Conservation (phyloP, 2,113 vertebrate genomes). For the Cynoglossus semilaevis region DNA sequence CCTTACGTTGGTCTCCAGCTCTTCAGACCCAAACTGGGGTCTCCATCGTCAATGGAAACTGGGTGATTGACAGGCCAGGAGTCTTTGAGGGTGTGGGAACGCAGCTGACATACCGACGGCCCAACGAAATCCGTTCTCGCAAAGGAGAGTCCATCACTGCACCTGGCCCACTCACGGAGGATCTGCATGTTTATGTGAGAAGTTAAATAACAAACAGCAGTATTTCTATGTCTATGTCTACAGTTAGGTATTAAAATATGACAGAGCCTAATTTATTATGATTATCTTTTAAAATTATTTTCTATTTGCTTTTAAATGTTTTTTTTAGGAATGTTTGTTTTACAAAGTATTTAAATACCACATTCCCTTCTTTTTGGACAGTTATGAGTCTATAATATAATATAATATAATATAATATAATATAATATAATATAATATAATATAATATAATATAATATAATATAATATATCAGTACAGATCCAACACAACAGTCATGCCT, state of each 20-base stretch:
- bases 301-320: too few species aligned
- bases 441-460: not conserved
- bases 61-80: slow-evolving; percentile 90
- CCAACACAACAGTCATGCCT: not conserved
- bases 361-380: not conserved
- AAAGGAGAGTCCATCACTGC: slow-evolving; percentile 88
- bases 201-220: slow-evolving; percentile 3
- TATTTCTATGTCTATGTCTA: not conserved
- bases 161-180: slow-evolving; percentile 85
- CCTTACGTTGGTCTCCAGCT: slow-evolving; percentile 67
- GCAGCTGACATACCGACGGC: slow-evolving; percentile 85
- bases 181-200: slow-evolving; percentile 78
- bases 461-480: not conserved
- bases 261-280: too few species aligned
- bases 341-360: too few species aligned
- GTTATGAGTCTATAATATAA: not conserved
- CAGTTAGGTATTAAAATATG: too few species aligned
- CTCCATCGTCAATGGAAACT: slow-evolving; percentile 92
- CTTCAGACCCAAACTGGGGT: slow-evolving; percentile 80
- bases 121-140: slow-evolving; percentile 91
- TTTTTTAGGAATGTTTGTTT: too few species aligned
- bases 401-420: not conserved
- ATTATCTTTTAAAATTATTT: too few species aligned
- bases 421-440: not conserved
- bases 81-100: slow-evolving; percentile 83